Conservation (phyloP, 92 coral and sea anemone species). For the Desmophyllum pertusum region DNA sequence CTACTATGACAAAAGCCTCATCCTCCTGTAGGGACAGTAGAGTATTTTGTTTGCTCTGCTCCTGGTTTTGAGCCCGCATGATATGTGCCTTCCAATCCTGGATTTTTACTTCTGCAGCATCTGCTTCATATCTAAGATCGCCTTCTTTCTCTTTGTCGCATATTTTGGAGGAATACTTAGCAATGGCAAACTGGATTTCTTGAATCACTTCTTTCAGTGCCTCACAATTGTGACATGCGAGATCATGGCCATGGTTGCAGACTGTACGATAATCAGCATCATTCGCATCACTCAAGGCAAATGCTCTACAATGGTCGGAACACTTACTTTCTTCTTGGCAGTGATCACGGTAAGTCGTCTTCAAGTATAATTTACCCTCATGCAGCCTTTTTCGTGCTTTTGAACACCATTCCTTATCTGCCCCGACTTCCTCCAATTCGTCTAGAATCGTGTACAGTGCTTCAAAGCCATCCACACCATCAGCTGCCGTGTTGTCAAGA, state of each 20-base stretch:
- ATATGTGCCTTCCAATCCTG: slow-evolving; percentile 61
- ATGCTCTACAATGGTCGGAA: slow-evolving; percentile 60
- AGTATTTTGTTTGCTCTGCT: slow-evolving; percentile 37
- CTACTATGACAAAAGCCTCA: slow-evolving; percentile 36
- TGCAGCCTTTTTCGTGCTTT: slow-evolving; percentile 19
- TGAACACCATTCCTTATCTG: slow-evolving; percentile 47
- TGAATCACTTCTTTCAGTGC: slow-evolving; percentile 42
- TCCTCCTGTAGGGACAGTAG: slow-evolving; percentile 34
- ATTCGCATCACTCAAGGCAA: slow-evolving; percentile 49
- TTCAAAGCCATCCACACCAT: slow-evolving; percentile 56
- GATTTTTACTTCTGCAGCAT: slow-evolving; percentile 23
- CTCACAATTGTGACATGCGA: slow-evolving; percentile 47
- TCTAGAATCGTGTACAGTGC: slow-evolving; percentile 34
- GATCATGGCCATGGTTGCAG: slow-evolving; percentile 47
- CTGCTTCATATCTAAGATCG: slow-evolving; percentile 49
- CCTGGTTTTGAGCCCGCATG: slow-evolving; percentile 51
- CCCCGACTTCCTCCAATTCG: slow-evolving; percentile 40
- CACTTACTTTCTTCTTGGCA: slow-evolving; percentile 52
- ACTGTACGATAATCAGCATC: slow-evolving; percentile 29
- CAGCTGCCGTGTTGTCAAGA: slow-evolving; percentile 62
- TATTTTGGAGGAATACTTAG: slow-evolving; percentile 32
- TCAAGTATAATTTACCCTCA: slow-evolving; percentile 50
- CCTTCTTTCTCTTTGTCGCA: slow-evolving; percentile 46
- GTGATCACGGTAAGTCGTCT: slow-evolving; percentile 43
- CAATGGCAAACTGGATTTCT: too few species aligned